phyloP scores from a whole-genome alignment of 2,113 vertebrate genomes.

The Australoheros scitulus region DNA sequence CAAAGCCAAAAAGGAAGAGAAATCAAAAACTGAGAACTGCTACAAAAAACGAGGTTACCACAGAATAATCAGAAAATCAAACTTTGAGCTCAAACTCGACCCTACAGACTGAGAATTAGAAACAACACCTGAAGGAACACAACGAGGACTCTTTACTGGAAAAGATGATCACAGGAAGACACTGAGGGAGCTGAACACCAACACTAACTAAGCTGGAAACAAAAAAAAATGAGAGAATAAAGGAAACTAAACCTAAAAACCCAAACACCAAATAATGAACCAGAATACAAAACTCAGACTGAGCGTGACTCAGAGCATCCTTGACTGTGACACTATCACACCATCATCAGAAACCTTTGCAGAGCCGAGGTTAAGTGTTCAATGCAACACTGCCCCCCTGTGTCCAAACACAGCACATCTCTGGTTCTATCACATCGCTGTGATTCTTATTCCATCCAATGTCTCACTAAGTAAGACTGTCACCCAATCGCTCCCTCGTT shows the following conservation, averaged over 20 bases:
- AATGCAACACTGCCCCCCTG: conserved; percentile 67
- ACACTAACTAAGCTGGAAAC: neutral
- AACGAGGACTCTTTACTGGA: neutral
- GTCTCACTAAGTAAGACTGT: conserved; percentile 64
- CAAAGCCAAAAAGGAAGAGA: neutral
- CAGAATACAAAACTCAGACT: neutral
- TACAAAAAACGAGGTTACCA: neutral
- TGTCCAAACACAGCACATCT: neutral
- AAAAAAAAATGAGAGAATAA: neutral
- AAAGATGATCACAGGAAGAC: neutral
- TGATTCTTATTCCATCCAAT: conserved; percentile 21
- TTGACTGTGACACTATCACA: neutral
- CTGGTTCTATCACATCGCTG: neutral
- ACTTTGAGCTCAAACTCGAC: neutral
- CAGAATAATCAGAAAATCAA: neutral
- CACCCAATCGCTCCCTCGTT: conserved; percentile 57
- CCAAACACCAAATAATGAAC: neutral
- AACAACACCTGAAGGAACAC: neutral
- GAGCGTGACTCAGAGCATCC: neutral
- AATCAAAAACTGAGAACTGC: neutral
- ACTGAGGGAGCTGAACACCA: neutral
- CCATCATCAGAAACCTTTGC: neutral
- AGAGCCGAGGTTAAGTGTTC: neutral
- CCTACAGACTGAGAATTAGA: neutral
- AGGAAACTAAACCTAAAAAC: neutral